Evolutionary conservation across 2,113 vertebrate species (phyloP).

Genomic region (Nannobrachium achirus): DNA sequence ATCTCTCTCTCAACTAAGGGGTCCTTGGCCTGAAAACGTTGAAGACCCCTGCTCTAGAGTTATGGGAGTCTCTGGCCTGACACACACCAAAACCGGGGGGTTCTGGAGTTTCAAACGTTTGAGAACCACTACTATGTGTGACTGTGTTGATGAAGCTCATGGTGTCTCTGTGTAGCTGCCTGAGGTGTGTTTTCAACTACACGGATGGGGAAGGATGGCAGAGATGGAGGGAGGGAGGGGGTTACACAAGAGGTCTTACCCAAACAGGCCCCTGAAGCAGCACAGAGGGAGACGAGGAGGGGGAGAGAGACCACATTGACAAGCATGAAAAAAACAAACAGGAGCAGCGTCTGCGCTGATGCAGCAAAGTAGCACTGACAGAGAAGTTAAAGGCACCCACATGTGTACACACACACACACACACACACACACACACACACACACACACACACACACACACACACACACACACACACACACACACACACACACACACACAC

Average conservation of each 20-base stretch:
- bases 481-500: neutral
- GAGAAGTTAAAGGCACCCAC: neutral
- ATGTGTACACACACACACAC: neutral
- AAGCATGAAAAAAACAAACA: slow-evolving; percentile 57
- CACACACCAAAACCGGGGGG: too few species aligned
- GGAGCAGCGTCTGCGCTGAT: slow-evolving; percentile 25
- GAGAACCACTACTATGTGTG: too few species aligned
- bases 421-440: neutral
- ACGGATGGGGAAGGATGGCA: slow-evolving; percentile 21
- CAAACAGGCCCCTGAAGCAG: slow-evolving; percentile 87
- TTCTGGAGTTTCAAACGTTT: too few species aligned
- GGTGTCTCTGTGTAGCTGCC: neutral
- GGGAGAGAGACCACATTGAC: slow-evolving; percentile 77
- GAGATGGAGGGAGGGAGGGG: slow-evolving; percentile 27
- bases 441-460: neutral
- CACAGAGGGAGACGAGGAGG: slow-evolving; percentile 69
- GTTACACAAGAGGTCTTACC: slow-evolving; percentile 81
- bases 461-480: slow-evolving; percentile 13
- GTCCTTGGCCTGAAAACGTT: too few species aligned
- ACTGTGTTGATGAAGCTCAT: slow-evolving; percentile 50
- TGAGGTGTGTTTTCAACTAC: slow-evolving; percentile 23
- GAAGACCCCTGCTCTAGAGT: too few species aligned
- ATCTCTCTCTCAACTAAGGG: too few species aligned
- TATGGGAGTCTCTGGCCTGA: too few species aligned
- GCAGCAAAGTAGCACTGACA: slow-evolving; percentile 13